A percentile compares a stretch with the other conserved stretches of the same genome.
phyloP scores from a whole-genome alignment of 2,888 invertebrate species.

The Oligia latruncula region DNA sequence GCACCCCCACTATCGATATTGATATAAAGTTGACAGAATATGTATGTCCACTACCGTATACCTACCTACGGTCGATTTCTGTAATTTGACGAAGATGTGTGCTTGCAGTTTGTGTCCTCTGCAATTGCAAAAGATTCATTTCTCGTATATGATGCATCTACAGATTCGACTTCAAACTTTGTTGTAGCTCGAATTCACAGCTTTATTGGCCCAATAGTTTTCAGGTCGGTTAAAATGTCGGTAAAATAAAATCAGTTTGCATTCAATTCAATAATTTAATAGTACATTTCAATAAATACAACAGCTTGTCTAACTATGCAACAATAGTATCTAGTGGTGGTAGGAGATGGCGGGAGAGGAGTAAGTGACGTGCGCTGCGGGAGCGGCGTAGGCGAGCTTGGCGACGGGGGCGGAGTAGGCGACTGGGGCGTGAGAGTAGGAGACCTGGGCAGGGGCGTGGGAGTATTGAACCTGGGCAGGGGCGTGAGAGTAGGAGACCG shows the following conservation, averaged over 20 bases:
- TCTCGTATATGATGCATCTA: background rate
- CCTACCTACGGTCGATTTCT: slow-evolving; percentile 23
- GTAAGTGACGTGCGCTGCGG: slow-evolving; percentile 78
- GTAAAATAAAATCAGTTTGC: slow-evolving; percentile 18
- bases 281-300: slow-evolving; percentile 73
- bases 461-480: slow-evolving; percentile 42
- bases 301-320: slow-evolving; percentile 57
- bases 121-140: slow-evolving; percentile 12
- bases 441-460: slow-evolving; percentile 71
- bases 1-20: slow-evolving; percentile 72
- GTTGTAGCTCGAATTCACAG: background rate
- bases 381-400: slow-evolving; percentile 68
- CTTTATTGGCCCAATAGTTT: background rate
- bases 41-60: slow-evolving; percentile 51
- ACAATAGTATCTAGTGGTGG: slow-evolving; percentile 77
- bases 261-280: slow-evolving; percentile 55
- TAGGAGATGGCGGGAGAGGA: slow-evolving; percentile 83
- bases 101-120: slow-evolving; percentile 24
- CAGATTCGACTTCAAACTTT: background rate
- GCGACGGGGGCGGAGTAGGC: slow-evolving; percentile 62
- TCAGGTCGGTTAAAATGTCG: background rate
- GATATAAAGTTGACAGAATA: slow-evolving; percentile 78
- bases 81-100: slow-evolving; percentile 31
- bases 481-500: slow-evolving; percentile 77
- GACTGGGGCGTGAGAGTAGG: slow-evolving; percentile 76